Conservation (phyloP, 2,888 invertebrate genomes). For the Diloba caeruleocephala region DNA sequence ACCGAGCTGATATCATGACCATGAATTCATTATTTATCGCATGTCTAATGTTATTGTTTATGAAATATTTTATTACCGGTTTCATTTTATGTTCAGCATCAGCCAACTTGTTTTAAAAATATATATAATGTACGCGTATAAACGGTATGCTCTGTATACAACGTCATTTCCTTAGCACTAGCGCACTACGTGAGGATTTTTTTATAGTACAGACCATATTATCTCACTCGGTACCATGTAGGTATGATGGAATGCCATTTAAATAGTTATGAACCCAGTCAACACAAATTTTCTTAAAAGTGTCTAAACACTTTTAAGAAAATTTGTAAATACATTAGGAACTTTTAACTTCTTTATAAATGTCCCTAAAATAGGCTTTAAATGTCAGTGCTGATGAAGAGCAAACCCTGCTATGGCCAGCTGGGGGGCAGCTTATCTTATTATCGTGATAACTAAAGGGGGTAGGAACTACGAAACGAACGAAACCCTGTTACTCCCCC, state of each 20-base stretch:
- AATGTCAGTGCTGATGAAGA: too few species aligned
- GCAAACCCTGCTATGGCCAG: too few species aligned
- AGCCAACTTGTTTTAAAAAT: background rate
- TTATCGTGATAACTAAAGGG: too few species aligned
- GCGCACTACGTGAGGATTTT: conserved; percentile 24
- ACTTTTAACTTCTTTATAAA: too few species aligned
- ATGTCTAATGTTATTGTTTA: conserved; percentile 1
- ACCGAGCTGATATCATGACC: background rate
- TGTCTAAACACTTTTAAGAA: conserved; percentile 4
- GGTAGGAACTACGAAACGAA: too few species aligned
- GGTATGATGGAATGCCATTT: conserved; percentile 21
- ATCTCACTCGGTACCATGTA: conserved; percentile 21
- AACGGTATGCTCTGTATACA: conserved; percentile 1
- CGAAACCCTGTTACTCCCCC: too few species aligned
- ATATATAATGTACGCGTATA: background rate
- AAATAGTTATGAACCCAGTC: conserved; percentile 4
- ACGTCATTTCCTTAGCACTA: conserved; percentile 36
- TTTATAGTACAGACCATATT: conserved; percentile 43
- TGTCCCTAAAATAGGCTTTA: too few species aligned
- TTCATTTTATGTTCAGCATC: background rate
- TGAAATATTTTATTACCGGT: background rate
- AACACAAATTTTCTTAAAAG: conserved; percentile 1
- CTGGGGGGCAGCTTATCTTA: too few species aligned
- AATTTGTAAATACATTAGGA: too few species aligned
- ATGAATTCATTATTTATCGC: background rate